Evolutionary conservation across 2,113 vertebrate species (phyloP).

Genomic region (Sitta europaea): DNA sequence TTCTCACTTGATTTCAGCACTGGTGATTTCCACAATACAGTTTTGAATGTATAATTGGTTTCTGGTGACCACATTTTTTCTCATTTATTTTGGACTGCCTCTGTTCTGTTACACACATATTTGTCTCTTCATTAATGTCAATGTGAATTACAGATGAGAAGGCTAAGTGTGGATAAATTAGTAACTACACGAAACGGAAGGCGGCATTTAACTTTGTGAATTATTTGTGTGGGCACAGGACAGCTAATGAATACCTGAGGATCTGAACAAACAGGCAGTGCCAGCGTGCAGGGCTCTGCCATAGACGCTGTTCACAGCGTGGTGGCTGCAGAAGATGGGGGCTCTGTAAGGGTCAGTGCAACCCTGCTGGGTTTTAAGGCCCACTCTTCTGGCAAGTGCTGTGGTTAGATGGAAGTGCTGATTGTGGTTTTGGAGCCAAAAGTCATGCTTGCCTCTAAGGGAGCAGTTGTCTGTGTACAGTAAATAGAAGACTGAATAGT

Average conservation of each 20-base stretch:
- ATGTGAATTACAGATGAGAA: constrained; percentile 40
- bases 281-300: background rate
- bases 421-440: background rate
- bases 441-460: background rate
- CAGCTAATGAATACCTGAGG: constrained; percentile 20
- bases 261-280: background rate
- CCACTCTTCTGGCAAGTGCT: background rate
- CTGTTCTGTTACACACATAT: constrained; percentile 16
- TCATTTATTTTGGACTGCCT: constrained; percentile 42
- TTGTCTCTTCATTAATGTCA: constrained; percentile 54
- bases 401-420: background rate
- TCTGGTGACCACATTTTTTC: constrained; percentile 49
- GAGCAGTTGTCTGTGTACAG: background rate
- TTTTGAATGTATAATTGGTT: constrained; percentile 32
- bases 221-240: constrained; percentile 35
- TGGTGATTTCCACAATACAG: background rate
- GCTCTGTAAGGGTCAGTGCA: background rate
- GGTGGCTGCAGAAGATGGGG: background rate
- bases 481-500: background rate
- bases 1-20: constrained; percentile 14
- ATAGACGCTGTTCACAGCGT: fast-evolving
- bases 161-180: constrained; percentile 37
- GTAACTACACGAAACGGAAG: background rate
- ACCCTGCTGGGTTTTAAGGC: background rate
- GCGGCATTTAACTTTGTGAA: background rate